These are phyloP conservation scores for Mastomys coucha DNA, from an alignment of 2,113 vertebrate genomes.

Conservation along the genomic window DNA sequence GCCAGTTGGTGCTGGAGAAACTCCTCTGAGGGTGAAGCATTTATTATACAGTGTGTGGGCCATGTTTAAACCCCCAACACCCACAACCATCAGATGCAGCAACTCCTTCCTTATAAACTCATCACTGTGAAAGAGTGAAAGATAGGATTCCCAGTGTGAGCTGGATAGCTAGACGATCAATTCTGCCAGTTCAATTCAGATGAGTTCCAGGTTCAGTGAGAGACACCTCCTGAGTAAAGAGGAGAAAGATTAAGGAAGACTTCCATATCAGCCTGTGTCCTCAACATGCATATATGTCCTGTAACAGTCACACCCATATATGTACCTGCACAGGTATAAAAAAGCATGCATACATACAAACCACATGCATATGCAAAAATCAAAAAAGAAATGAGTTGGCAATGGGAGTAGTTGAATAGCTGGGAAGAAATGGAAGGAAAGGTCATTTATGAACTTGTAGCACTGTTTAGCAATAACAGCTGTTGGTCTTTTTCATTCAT, in stretches of 20 bases:
- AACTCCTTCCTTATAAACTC: background rate
- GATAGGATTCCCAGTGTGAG: background rate
- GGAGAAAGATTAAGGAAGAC: background rate
- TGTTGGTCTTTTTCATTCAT: background rate
- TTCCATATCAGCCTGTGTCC: background rate
- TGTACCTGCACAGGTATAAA: background rate
- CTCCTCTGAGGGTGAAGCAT: background rate
- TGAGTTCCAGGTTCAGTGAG: background rate
- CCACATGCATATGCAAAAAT: background rate
- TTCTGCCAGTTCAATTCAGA: background rate
- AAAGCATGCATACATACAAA: background rate
- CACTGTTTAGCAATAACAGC: no score
- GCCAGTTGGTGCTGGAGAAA: background rate
- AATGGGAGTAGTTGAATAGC: background rate
- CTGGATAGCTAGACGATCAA: background rate
- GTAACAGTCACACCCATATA: background rate
- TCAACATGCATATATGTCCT: no score
- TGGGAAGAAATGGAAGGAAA: accelerated
- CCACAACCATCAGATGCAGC: background rate
- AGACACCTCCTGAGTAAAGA: background rate
- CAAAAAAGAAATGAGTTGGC: background rate
- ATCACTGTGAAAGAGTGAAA: no score
- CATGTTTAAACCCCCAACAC: background rate
- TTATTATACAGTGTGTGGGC: background rate
- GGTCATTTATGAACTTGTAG: background rate